These are phyloP conservation scores for Otolemur crassicaudatus DNA, from an alignment of 2,797 vertebrate species.

Conservation along the genomic window DNA sequence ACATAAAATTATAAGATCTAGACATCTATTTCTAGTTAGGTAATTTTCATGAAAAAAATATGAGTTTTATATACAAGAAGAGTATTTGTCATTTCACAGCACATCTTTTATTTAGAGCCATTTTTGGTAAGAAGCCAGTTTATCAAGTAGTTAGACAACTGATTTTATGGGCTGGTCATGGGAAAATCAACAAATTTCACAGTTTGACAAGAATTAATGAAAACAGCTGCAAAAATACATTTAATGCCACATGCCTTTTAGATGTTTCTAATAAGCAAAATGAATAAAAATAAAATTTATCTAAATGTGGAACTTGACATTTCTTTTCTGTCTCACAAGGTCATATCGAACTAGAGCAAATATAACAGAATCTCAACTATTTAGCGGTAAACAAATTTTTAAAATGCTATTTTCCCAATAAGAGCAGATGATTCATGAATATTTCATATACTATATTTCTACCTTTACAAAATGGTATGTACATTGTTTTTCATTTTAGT, in stretches of 20 bases:
- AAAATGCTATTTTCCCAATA: neutral
- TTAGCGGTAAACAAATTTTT: neutral
- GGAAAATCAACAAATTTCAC: slow-evolving; percentile 83
- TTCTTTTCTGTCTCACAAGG: slow-evolving; percentile 66
- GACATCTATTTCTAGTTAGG: neutral
- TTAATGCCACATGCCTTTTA: slow-evolving; percentile 55
- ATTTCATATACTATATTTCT: neutral
- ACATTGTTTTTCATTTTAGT: neutral
- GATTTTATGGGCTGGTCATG: slow-evolving; percentile 83
- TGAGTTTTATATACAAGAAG: slow-evolving; percentile 43
- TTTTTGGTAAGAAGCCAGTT: slow-evolving; percentile 67
- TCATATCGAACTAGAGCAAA: neutral
- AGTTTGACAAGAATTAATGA: slow-evolving; percentile 79
- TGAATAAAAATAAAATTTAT: slow-evolving; percentile 61
- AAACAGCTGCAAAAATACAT: slow-evolving; percentile 79
- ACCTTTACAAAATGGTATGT: neutral
- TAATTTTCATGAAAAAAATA: slow-evolving; percentile 67
- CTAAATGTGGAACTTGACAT: slow-evolving; percentile 67
- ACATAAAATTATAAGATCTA: neutral
- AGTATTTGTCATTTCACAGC: slow-evolving; percentile 68
- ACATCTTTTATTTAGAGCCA: slow-evolving; percentile 54
- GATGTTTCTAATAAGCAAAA: slow-evolving; percentile 71
- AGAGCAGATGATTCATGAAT: neutral
- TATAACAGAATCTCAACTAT: neutral
- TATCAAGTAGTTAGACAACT: slow-evolving; percentile 73